Conservation (phyloP, 2,888 invertebrate species). For the Subacronicta megacephala region DNA sequence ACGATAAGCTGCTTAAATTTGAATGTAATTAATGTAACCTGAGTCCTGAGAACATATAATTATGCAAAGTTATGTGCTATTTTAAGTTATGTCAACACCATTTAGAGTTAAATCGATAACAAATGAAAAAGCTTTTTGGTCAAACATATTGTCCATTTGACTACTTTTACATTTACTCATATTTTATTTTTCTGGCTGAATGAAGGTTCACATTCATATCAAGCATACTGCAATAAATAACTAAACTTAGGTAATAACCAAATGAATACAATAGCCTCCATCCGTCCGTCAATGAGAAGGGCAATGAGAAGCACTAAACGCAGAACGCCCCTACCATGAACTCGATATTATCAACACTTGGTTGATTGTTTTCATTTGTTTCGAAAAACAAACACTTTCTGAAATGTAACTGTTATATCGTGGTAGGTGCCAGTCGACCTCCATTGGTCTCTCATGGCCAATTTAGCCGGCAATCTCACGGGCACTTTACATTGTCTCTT, state of each 20-base stretch:
- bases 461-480: slow-evolving; percentile 75
- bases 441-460: slow-evolving; percentile 77
- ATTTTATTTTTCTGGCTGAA: no score
- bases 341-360: slow-evolving; percentile 11
- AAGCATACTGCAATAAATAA: slow-evolving; percentile 50
- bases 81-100: slow-evolving; percentile 13
- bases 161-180: slow-evolving; percentile 17
- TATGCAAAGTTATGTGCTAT: no score
- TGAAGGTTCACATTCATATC: slow-evolving; percentile 33
- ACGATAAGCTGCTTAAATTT: slow-evolving; percentile 1
- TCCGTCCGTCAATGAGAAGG: slow-evolving; percentile 39
- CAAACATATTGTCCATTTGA: slow-evolving; percentile 10
- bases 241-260: no score
- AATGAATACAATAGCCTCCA: slow-evolving; percentile 51
- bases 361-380: slow-evolving; percentile 9
- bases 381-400: slow-evolving; percentile 17
- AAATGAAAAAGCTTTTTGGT: slow-evolving; percentile 18
- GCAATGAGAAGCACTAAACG: slow-evolving; percentile 43
- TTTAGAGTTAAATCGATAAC: slow-evolving; percentile 7
- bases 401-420: slow-evolving; percentile 43
- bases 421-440: slow-evolving; percentile 72
- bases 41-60: no score
- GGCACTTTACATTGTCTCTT: slow-evolving; percentile 73
- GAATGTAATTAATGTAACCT: slow-evolving; percentile 1
- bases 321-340: slow-evolving; percentile 40